These are phyloP conservation scores for Rhyacichthys aspro DNA, from an alignment of 2,797 vertebrate genomes.

Conservation along the genomic window DNA sequence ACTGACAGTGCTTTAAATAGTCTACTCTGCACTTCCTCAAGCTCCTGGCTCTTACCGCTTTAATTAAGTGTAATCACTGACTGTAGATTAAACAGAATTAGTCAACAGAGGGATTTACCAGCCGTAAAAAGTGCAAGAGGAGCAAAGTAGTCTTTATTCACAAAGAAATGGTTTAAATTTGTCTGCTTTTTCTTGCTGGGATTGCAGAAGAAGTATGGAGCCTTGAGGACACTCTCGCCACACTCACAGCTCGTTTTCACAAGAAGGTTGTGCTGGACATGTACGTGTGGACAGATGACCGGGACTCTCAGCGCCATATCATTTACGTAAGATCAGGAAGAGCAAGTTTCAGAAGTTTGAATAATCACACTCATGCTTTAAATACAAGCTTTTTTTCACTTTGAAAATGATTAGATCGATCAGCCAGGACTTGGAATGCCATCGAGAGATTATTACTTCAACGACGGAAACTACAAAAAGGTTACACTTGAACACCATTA, in stretches of 20 bases:
- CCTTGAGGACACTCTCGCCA: conserved; percentile 88
- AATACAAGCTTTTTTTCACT: conserved; percentile 35
- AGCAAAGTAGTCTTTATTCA: conserved; percentile 17
- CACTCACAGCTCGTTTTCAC: conserved; percentile 88
- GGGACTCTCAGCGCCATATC: conserved; percentile 89
- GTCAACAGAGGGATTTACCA: conserved; percentile 28
- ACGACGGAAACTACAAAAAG: conserved; percentile 86
- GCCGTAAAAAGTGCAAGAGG: conserved; percentile 24
- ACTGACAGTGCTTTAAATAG: conserved; percentile 63
- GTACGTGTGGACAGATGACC: conserved; percentile 94
- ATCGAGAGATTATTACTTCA: conserved; percentile 94
- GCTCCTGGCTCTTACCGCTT: conserved; percentile 53
- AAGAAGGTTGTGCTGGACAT: conserved; percentile 90
- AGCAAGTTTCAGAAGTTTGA: conserved; percentile 1
- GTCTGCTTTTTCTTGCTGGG: conserved; percentile 19
- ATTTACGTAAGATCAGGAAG: conserved; percentile 85
- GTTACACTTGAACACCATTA: conserved; percentile 61
- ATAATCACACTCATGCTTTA: too few relatives aligned
- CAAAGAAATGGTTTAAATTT: conserved; percentile 9
- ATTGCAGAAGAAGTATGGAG: conserved; percentile 85
- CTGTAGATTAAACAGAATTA: conserved; percentile 43
- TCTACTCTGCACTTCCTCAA: conserved; percentile 35
- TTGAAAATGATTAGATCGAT: conserved; percentile 84
- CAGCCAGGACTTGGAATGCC: conserved; percentile 96
- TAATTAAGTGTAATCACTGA: conserved; percentile 68